phyloP scores from a whole-genome alignment of 2,888 invertebrate species.

The Coelogynopora nodosa region DNA sequence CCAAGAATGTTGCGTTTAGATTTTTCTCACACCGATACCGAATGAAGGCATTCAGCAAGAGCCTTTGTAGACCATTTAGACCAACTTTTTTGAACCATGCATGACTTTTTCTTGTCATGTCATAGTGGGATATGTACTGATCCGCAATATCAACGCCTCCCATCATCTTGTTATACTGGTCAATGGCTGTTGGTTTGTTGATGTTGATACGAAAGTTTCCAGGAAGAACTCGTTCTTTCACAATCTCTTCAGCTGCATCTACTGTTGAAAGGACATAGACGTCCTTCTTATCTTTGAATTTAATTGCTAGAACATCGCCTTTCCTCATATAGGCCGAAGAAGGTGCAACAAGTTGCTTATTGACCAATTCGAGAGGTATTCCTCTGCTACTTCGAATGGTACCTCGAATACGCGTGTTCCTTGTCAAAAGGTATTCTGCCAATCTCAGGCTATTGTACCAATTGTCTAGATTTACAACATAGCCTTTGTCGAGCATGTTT shows the following conservation, averaged over 20 bases:
- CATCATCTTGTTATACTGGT: conserved; percentile 13
- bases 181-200: conserved; percentile 30
- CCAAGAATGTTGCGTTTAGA: neutral
- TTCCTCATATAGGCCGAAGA: conserved; percentile 15
- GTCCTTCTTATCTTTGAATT: conserved; percentile 32
- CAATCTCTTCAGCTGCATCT: neutral
- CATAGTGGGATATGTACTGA: conserved; percentile 30
- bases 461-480: conserved; percentile 25
- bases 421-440: conserved; percentile 6
- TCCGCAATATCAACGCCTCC: neutral
- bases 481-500: neutral
- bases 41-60: conserved; percentile 26
- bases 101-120: neutral
- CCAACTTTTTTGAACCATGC: conserved; percentile 32
- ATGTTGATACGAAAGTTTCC: neutral
- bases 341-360: neutral
- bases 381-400: neutral
- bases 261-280: conserved; percentile 4
- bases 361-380: neutral
- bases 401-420: conserved; percentile 4
- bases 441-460: conserved; percentile 19
- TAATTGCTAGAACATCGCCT: neutral
- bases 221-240: neutral
- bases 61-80: conserved; percentile 12
- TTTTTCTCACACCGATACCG: neutral